phyloP scores from a whole-genome alignment of 2,797 vertebrate genomes.

The Antennarius maculatus region DNA sequence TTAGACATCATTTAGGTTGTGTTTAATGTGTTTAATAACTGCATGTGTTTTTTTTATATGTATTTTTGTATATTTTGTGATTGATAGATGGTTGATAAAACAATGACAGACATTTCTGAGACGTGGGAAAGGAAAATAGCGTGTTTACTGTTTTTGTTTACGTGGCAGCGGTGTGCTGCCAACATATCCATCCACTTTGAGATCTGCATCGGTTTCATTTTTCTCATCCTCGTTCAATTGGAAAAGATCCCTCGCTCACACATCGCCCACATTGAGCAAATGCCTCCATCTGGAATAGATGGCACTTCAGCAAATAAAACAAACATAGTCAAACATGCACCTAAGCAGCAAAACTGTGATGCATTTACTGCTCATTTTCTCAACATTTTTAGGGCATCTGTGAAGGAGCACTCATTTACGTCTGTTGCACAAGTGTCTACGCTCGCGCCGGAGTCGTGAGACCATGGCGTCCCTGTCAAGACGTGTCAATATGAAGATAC shows the following conservation, averaged over 20 bases:
- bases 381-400: constrained; percentile 12
- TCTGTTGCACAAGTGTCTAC: not conserved
- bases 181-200: constrained; percentile 12
- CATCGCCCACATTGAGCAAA: constrained; percentile 9
- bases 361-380: constrained; percentile 33
- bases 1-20: no score
- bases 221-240: constrained; percentile 1
- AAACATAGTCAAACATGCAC: not conserved
- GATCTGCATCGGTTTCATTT: not conserved
- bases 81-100: no score
- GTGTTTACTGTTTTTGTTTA: constrained; percentile 21
- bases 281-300: constrained; percentile 18
- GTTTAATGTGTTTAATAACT: no score
- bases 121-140: not conserved
- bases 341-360: not conserved
- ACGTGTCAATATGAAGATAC: constrained; percentile 49
- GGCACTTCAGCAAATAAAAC: not conserved
- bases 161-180: constrained; percentile 4
- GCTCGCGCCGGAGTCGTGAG: constrained; percentile 7
- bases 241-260: constrained; percentile 16
- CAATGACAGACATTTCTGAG: not conserved
- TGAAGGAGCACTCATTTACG: constrained; percentile 13
- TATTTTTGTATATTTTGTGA: no score
- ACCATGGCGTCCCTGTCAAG: constrained; percentile 36
- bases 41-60: no score